Percentiles rank a stretch among this genome's conserved stretches.
phyloP scores from a whole-genome alignment of 2,797 vertebrate species.

The Nothura maculosa region DNA sequence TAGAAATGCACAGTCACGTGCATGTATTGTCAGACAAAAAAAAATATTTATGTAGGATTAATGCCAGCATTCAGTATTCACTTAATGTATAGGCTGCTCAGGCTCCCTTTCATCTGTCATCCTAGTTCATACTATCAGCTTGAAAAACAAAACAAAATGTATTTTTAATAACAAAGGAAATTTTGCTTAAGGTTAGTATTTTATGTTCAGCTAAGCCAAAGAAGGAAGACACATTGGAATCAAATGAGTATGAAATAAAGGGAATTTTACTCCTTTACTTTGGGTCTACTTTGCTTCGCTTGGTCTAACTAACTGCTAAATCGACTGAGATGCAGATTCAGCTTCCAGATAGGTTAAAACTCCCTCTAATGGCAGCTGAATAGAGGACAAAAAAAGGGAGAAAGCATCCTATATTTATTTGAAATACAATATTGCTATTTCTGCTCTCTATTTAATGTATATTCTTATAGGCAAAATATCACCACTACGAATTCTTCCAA shows the following conservation, averaged over 20 bases:
- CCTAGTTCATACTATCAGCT: neutral
- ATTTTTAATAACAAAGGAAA: neutral
- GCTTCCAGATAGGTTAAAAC: neutral
- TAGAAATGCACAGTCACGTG: neutral
- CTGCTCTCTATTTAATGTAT: too few species aligned
- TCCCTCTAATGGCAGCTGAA: constrained; percentile 54
- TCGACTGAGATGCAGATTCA: neutral
- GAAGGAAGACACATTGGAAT: neutral
- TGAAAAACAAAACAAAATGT: neutral
- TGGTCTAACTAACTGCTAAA: neutral
- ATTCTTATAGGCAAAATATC: neutral
- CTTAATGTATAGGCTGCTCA: neutral
- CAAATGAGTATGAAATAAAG: neutral
- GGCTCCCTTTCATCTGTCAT: neutral
- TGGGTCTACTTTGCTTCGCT: neutral
- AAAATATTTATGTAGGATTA: neutral
- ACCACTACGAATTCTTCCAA: neutral
- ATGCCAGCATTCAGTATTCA: neutral
- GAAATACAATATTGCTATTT: neutral
- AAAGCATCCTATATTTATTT: neutral
- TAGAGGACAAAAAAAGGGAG: neutral
- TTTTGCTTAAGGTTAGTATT: neutral
- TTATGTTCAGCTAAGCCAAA: neutral
- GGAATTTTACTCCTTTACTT: neutral
- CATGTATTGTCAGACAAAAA: neutral